Evolutionary conservation across 2,113 vertebrate species (phyloP), one percentile per base, ranked within the genome.

Genomic region (Tenebrosternarchus preto): DNA sequence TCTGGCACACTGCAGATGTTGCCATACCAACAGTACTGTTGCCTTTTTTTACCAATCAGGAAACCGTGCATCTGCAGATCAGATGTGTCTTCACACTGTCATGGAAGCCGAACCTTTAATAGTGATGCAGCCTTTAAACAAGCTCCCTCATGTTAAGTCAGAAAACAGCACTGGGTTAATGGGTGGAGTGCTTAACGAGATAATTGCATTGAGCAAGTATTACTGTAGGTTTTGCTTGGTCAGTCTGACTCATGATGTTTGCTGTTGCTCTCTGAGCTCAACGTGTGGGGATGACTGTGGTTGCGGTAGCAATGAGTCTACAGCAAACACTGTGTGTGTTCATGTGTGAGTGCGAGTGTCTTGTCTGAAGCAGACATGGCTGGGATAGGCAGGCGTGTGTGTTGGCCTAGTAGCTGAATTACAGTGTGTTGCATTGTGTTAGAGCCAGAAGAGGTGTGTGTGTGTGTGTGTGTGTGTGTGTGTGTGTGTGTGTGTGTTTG

Each of bases 61-160:
- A 0, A 67, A 76, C 16, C 25, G 1, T 9, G 43, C 72, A 77
- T 67, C 22, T 82, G 7, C 27, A 59, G 36, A 67, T 55, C 24
- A 25, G 4, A 2, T 19, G 3, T 43, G 82, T 11, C 4, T 20
- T 8, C 50, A 69, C 53, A 22, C 17, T 12, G 11, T 16, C 16
- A 24, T 29, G 3, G 24, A 27, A 39, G 31, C 24, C 63, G 20
- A 53, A n/a, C 36, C 8, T 27, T 19, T 24, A 53, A 19, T 55
- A 27, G 43, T 72, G 16, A 61, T 15, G 20, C 17, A 22, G 22
- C 43, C 24, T 64, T 33, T 0, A 16, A 19, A 80, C 68, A 33
- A 24, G 20, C 7, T 64, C 29, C 22, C 46, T 80, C 60, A 64
- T 27, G 2, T 11, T 73, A 66, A 43, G 17, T 73, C n/a, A 25